Conservation (phyloP, 2,797 vertebrate species). For the Poecilia gillii region DNA sequence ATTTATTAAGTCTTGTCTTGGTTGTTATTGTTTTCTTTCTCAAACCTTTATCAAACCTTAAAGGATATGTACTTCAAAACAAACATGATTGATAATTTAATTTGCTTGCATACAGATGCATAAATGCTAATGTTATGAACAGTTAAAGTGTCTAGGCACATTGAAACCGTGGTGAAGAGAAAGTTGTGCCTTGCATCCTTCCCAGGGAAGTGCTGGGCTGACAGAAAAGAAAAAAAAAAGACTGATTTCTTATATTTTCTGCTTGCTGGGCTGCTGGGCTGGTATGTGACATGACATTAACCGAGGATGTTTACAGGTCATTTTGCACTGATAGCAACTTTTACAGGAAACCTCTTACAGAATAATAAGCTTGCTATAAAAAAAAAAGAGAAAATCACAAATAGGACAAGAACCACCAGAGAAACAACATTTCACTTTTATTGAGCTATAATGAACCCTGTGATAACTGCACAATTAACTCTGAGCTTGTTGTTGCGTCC, state of each 20-base stretch:
- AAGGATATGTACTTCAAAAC: neutral
- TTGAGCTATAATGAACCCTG: conserved; percentile 44
- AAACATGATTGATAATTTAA: neutral
- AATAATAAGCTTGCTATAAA: conserved; percentile 31
- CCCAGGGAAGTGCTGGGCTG: neutral
- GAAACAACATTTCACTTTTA: conserved; percentile 30
- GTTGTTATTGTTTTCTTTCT: neutral
- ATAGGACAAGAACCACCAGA: conserved; percentile 10
- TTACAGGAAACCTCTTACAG: conserved; percentile 30
- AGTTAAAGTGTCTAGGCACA: neutral
- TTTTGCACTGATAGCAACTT: conserved; percentile 39
- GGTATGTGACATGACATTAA: conserved; percentile 15
- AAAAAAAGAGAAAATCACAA: conserved; percentile 9
- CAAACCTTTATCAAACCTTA: neutral
- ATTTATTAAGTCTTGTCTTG: neutral
- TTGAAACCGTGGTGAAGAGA: neutral
- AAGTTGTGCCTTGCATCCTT: neutral
- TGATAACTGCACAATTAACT: conserved; percentile 49
- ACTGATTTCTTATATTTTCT: conserved; percentile 11
- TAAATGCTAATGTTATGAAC: neutral
- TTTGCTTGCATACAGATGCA: neutral
- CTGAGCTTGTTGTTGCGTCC: conserved; percentile 29
- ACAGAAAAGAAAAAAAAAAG: neutral
- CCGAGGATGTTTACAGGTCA: conserved; percentile 28
- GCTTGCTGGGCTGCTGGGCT: neutral